Conservation (phyloP, 2,113 vertebrate genomes). For the Coptodon rendalli region DNA sequence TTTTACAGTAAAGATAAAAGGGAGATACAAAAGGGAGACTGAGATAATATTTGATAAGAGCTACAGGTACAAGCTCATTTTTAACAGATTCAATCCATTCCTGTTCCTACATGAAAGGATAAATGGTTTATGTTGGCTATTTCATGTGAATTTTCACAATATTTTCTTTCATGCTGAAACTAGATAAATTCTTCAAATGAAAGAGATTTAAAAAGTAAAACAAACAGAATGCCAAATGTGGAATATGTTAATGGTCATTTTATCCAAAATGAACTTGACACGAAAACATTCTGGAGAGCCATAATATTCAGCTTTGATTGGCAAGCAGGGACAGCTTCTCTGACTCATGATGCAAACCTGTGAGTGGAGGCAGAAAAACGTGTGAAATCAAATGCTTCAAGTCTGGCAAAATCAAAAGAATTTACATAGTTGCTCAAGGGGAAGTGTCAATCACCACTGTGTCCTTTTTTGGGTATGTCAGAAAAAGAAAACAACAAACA, state of each 20-base stretch:
- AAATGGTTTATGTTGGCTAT: background rate
- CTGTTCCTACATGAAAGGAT: background rate
- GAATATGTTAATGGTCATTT: background rate
- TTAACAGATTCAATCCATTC: background rate
- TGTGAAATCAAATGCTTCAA: slow-evolving; percentile 31
- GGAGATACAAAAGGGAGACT: background rate
- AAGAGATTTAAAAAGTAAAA: background rate
- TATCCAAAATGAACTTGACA: background rate
- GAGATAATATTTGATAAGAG: background rate
- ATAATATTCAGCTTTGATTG: slow-evolving; percentile 5
- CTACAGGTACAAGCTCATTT: background rate
- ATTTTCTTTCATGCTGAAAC: background rate
- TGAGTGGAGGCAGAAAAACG: background rate
- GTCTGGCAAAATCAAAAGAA: background rate
- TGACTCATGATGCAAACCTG: slow-evolving; percentile 34
- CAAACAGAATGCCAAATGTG: background rate
- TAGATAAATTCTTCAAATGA: background rate
- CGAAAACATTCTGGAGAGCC: background rate
- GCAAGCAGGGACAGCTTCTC: slow-evolving; percentile 19
- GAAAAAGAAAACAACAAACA: background rate
- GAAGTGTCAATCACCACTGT: slow-evolving; percentile 35
- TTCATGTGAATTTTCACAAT: background rate
- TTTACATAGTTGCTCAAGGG: slow-evolving; percentile 7
- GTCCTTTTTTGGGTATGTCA: background rate
- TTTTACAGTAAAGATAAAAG: background rate